phyloP scores from a whole-genome alignment of 1,140 invertebrate genomes.

The Drosophila simulans region DNA sequence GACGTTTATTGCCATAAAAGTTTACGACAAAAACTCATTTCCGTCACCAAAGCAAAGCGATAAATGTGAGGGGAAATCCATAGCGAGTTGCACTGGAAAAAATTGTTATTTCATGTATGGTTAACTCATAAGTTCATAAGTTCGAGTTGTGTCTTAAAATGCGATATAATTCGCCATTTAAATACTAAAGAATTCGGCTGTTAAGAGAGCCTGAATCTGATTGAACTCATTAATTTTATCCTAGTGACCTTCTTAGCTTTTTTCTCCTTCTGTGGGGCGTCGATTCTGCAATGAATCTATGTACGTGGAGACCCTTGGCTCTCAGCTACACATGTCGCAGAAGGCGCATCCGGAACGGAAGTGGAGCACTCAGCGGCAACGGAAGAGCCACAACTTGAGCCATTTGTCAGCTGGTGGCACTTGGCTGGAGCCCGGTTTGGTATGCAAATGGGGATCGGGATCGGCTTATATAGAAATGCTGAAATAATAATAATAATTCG shows the following conservation, averaged over 20 bases:
- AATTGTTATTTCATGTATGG: background rate
- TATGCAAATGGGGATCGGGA: constrained; percentile 60
- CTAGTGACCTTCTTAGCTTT: background rate
- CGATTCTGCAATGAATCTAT: constrained; percentile 43
- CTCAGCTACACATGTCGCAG: constrained; percentile 41
- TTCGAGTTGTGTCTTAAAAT: no score
- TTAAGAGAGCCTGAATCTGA: no score
- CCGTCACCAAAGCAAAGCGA: constrained; percentile 73
- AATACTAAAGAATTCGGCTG: no score
- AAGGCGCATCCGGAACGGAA: constrained; percentile 60
- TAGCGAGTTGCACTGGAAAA: background rate
- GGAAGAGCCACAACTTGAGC: constrained; percentile 57
- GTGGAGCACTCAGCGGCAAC: constrained; percentile 53
- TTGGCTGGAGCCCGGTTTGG: constrained; percentile 13
- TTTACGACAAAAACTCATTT: constrained; percentile 83
- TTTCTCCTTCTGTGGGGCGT: constrained; percentile 10
- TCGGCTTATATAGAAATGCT: constrained; percentile 49
- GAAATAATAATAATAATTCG: constrained; percentile 75
- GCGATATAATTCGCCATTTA: no score
- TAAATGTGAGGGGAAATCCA: constrained; percentile 53
- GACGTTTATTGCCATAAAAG: constrained; percentile 81
- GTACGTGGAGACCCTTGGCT: constrained; percentile 6
- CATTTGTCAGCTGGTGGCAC: constrained; percentile 61
- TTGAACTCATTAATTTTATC: no score
- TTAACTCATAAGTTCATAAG: no score